A percentile compares a stretch with the other conserved stretches of the same genome.
These are phyloP conservation scores for Chrysochloris asiatica DNA, from an alignment of 2,113 vertebrate species.

Conservation along the genomic window DNA sequence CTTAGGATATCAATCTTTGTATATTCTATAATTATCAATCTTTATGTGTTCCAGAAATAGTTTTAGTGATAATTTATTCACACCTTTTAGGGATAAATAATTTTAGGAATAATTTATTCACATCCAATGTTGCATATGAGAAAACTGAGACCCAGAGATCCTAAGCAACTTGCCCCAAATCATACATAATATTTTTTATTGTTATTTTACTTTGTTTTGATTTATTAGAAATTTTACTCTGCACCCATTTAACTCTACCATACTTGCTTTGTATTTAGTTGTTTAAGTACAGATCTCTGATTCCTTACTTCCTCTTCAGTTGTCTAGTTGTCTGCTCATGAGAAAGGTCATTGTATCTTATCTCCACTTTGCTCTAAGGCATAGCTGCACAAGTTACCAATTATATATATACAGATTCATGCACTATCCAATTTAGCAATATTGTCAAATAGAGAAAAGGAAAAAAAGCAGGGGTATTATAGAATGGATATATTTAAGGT, in stretches of 20 bases:
- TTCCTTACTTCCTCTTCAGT: background rate
- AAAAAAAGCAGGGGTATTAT: too few relatives aligned
- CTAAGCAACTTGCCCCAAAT: background rate
- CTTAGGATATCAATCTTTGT: too few relatives aligned
- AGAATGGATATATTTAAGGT: background rate
- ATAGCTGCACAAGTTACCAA: too few relatives aligned
- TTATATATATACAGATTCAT: too few relatives aligned
- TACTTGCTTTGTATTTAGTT: background rate
- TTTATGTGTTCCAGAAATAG: too few relatives aligned
- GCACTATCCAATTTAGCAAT: too few relatives aligned
- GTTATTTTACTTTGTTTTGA: background rate
- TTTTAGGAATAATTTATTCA: conserved; percentile 42
- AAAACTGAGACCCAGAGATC: background rate
- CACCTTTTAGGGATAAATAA: too few relatives aligned
- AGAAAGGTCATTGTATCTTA: background rate
- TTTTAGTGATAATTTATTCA: too few relatives aligned
- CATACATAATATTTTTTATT: too few relatives aligned
- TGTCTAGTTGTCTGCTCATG: background rate
- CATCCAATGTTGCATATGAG: background rate
- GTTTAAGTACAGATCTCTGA: conserved; percentile 27
- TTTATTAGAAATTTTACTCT: background rate
- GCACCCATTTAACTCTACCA: background rate
- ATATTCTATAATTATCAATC: too few relatives aligned
- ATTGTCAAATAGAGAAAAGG: too few relatives aligned
- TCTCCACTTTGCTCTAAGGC: background rate